Evolutionary conservation across 2,797 vertebrate genomes (phyloP).

Genomic region (Siniperca undulata): DNA sequence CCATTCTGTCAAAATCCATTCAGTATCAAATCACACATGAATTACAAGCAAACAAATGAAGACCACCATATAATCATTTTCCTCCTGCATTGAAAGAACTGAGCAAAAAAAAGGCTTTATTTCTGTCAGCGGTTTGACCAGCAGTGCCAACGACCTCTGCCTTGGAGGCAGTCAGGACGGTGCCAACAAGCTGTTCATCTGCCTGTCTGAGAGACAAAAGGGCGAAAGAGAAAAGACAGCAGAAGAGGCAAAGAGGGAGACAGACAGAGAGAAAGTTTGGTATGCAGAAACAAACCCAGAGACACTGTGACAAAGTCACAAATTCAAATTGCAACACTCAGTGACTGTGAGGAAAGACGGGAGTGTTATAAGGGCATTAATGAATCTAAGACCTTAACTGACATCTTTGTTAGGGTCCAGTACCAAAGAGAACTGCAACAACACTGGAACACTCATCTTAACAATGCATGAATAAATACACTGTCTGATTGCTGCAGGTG

Average conservation of each 20-base stretch:
- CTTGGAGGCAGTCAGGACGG: neutral
- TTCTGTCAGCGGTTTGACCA: neutral
- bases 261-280: conserved; percentile 2
- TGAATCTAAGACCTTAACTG: conserved; percentile 14
- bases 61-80: neutral
- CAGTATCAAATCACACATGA: neutral
- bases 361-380: conserved; percentile 1
- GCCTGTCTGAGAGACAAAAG: conserved; percentile 16
- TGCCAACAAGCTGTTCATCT: conserved; percentile 50
- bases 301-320: neutral
- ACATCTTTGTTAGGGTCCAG: conserved; percentile 7
- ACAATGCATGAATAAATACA: neutral
- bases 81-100: neutral
- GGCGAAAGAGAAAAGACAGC: conserved; percentile 6
- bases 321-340: conserved; percentile 17
- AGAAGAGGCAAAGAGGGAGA: conserved; percentile 14
- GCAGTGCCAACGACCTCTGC: conserved; percentile 21
- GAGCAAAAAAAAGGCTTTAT: conserved; percentile 4
- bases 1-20: neutral
- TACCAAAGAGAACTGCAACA: neutral
- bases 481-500: neutral
- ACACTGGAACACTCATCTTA: neutral
- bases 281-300: conserved; percentile 4
- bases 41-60: neutral
- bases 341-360: neutral